phyloP scores from a whole-genome alignment of 1,140 invertebrate species.

The Rhopalosiphum maidis region DNA sequence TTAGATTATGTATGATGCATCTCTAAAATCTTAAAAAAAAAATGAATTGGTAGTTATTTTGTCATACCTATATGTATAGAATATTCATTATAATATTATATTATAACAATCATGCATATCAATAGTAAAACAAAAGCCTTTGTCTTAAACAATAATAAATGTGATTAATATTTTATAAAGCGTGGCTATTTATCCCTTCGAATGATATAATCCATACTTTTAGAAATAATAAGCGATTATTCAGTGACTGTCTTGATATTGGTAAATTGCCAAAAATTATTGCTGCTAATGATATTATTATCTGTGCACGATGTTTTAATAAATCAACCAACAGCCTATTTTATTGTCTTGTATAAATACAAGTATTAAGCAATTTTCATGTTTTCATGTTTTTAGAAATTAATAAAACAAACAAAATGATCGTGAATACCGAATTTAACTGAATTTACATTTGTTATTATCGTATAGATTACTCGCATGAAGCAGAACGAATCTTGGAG shows the following conservation, averaged over 20 bases:
- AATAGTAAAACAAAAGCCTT: not conserved
- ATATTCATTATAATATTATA: not conserved
- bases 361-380: not conserved
- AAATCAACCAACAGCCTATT: not conserved
- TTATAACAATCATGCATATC: not conserved
- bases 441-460: conserved; percentile 38
- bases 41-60: not conserved
- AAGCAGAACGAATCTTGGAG: conserved; percentile 64
- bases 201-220: not conserved
- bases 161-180: conserved; percentile 17
- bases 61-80: not conserved
- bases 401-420: not conserved
- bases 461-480: conserved; percentile 68
- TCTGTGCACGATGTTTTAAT: not conserved
- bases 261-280: conserved; percentile 28
- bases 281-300: not conserved
- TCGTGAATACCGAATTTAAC: not conserved
- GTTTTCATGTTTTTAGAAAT: not conserved
- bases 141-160: not conserved
- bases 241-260: conserved; percentile 19
- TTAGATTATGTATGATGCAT: not conserved
- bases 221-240: not conserved
- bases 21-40: not conserved
- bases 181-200: not conserved
- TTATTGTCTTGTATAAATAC: conserved; percentile 22